Conservation (phyloP, 1,140 invertebrate genomes). For the Drosophila paulistorum region DNA sequence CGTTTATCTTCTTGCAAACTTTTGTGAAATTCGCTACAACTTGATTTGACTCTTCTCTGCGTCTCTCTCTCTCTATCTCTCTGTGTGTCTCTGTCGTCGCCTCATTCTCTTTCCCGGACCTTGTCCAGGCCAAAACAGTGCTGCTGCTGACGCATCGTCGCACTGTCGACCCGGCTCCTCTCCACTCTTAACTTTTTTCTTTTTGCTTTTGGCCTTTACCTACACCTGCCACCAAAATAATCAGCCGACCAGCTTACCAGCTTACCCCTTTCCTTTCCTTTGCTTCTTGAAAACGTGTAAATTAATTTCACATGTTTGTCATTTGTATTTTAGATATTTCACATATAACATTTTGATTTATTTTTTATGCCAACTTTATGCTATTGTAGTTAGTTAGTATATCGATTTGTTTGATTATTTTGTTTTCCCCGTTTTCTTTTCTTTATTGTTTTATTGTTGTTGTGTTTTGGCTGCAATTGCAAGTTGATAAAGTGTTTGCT, state of each 20-base stretch:
- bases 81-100: background rate
- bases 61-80: slow-evolving; percentile 6
- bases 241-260: background rate
- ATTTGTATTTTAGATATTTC: slow-evolving; percentile 1
- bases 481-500: background rate
- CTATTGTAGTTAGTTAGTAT: background rate
- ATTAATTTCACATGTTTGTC: slow-evolving; percentile 77
- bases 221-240: slow-evolving; percentile 1
- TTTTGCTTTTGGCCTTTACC: background rate
- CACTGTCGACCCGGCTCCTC: slow-evolving; percentile 32
- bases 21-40: slow-evolving; percentile 64
- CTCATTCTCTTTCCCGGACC: slow-evolving; percentile 31
- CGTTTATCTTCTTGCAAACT: slow-evolving; percentile 48
- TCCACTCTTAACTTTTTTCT: no score
- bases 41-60: background rate
- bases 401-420: no score
- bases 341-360: slow-evolving; percentile 14
- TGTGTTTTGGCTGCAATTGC: background rate
- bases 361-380: background rate
- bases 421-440: background rate
- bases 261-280: background rate
- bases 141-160: slow-evolving; percentile 56
- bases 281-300: slow-evolving; percentile 60
- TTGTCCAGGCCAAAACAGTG: slow-evolving; percentile 41
- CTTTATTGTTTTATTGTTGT: background rate